Evolutionary conservation across 2,797 vertebrate species (phyloP).

Genomic region (Sebastes melanostomus): DNA sequence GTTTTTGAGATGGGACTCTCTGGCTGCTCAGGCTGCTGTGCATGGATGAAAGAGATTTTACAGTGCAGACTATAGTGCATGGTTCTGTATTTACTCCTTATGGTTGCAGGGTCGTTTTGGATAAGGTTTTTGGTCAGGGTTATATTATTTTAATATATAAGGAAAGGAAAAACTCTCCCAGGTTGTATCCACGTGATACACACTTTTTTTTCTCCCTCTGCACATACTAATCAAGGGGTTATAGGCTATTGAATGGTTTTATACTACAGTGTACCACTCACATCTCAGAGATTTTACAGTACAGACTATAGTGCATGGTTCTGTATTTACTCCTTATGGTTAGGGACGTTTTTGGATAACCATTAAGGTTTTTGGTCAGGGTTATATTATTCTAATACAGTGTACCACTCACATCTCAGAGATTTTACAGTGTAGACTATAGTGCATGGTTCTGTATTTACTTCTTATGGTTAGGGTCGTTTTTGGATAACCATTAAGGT

Average conservation of each 20-base stretch:
- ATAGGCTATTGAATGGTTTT: conserved; percentile 69
- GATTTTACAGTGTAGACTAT: background rate
- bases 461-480: background rate
- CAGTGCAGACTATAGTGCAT: background rate
- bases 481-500: background rate
- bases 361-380: background rate
- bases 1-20: background rate
- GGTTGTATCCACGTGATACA: background rate
- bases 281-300: conserved; percentile 17
- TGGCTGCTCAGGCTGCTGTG: background rate
- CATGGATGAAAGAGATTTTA: background rate
- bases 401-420: too few species aligned
- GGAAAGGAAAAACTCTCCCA: background rate
- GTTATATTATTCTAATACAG: background rate
- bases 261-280: conserved; percentile 56
- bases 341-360: background rate
- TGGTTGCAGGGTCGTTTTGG: background rate
- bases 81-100: background rate
- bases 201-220: background rate
- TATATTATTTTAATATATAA: background rate
- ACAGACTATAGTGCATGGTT: background rate
- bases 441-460: background rate
- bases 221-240: conserved; percentile 63
- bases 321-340: background rate
- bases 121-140: background rate